Base-by-base conservation (phyloP, 2,113 vertebrate species). In the Bos javanicus region DNA sequence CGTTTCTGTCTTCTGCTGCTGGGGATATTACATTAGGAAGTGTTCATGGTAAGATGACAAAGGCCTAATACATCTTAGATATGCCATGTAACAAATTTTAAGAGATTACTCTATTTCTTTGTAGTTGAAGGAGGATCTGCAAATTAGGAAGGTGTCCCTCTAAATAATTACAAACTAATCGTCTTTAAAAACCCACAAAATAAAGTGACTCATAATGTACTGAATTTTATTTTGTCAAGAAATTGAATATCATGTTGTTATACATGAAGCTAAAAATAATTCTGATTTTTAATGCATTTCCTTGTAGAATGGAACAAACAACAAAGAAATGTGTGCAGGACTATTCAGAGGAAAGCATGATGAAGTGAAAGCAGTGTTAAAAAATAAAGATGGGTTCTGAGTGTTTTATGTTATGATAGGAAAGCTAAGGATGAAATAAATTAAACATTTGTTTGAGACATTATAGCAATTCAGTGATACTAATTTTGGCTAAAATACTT, bases 1-100 rank as follows among this genome's bases (percentile, higher is more conserved):
- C 99, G 93, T 98, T 98, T 81, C 88, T 99, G 7, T 99, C 99
- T 64, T 99, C 99, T 85, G 91, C 93, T 95, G 98, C 99, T 78
- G 99, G 99, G 62, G 99, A 99, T 92, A 98, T 99, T 94, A 97
- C 99, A 87, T 98, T 99, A 98, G 99, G 99, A 91, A 99, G 98
- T n/a, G 43, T 99, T 92, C 99, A 99, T 6, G 99, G 99, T 99
- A 98, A 99, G 99, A 83, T 95, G 67, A 86, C 26, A 96, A 62
- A 95, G 33, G 15, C 96, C 81, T 50, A 52, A 14, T 9, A 36
- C 14, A 2, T 86, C 50, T 52, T 57, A 96, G 59, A 50, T 67
- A 36, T 71, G 91, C 36, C 59, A 97, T 3, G 36, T 62, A 78
- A 85, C 82, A 71, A 17, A 81, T 90, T 81, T 91, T 91, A 87